These are phyloP conservation scores for Lithophane socia DNA, from an alignment of 2,888 invertebrate species.

Conservation along the genomic window DNA sequence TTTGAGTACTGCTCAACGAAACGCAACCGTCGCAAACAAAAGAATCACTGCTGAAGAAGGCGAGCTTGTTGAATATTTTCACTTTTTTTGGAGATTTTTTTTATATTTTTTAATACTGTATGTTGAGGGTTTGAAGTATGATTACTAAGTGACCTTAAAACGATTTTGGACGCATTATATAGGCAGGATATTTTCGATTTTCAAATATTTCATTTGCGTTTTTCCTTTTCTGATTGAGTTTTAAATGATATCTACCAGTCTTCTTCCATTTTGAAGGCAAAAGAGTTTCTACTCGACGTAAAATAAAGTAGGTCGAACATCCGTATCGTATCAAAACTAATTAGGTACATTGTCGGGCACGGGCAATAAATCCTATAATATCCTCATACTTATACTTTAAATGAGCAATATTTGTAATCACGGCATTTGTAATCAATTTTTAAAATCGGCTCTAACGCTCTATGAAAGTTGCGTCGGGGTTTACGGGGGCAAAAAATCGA, in stretches of 20 bases:
- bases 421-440: too few species aligned
- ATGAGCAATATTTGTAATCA: too few species aligned
- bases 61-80: constrained; percentile 49
- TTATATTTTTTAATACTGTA: constrained; percentile 52
- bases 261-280: not conserved
- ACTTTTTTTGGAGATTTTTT: constrained; percentile 61
- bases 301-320: constrained; percentile 25
- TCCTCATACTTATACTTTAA: too few species aligned
- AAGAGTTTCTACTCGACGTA: constrained; percentile 4
- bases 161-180: not conserved
- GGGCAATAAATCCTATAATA: too few species aligned
- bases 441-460: too few species aligned
- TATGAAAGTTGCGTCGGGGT: too few species aligned
- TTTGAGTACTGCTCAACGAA: constrained; percentile 37
- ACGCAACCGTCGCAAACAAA: constrained; percentile 47
- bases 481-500: too few species aligned
- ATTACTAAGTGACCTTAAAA: constrained; percentile 65
- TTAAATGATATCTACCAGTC: not conserved
- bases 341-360: too few species aligned
- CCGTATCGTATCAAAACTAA: not conserved
- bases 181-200: constrained; percentile 46
- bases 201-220: constrained; percentile 13
- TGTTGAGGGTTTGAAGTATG: constrained; percentile 78
- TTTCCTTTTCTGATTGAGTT: constrained; percentile 1
- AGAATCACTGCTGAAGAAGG: constrained; percentile 40